These are phyloP conservation scores for Nipponacmea schrenckii DNA, from an alignment of 2,888 invertebrate species.

Conservation along the genomic window DNA sequence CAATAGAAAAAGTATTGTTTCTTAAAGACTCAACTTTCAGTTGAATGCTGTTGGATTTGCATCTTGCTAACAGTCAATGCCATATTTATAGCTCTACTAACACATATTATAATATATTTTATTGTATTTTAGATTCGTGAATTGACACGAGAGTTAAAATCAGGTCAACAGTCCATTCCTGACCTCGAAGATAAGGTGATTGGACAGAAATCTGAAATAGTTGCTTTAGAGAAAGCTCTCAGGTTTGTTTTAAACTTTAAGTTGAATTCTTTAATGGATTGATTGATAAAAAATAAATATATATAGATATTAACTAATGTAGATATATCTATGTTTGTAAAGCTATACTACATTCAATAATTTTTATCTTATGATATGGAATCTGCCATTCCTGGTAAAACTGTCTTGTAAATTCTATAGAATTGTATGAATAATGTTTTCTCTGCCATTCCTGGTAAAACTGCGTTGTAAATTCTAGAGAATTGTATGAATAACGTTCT, in stretches of 20 bases:
- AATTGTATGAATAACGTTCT: not conserved
- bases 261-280: not conserved
- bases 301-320: too few relatives aligned
- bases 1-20: not conserved
- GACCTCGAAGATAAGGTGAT: slow-evolving; percentile 55
- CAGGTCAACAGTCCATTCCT: slow-evolving; percentile 42
- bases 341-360: too few relatives aligned
- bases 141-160: slow-evolving; percentile 45
- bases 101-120: not conserved
- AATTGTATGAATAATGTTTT: not conserved
- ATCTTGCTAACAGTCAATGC: too few relatives aligned
- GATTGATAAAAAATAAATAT: too few relatives aligned
- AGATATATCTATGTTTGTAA: too few relatives aligned
- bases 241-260: slow-evolving; percentile 36
- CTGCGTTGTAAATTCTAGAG: too few relatives aligned
- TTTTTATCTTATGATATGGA: too few relatives aligned
- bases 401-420: too few relatives aligned
- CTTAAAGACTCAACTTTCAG: not conserved
- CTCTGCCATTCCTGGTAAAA: too few relatives aligned
- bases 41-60: not conserved
- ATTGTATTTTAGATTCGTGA: slow-evolving; percentile 40
- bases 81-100: too few relatives aligned
- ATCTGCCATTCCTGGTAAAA: too few relatives aligned
- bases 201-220: slow-evolving; percentile 51
- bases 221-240: slow-evolving; percentile 56